Evolutionary conservation across 64 coral and sea anemone species (phyloP), one percentile per base, ranked within the genome.

Genomic region (Hydrozoanthus tunicans): DNA sequence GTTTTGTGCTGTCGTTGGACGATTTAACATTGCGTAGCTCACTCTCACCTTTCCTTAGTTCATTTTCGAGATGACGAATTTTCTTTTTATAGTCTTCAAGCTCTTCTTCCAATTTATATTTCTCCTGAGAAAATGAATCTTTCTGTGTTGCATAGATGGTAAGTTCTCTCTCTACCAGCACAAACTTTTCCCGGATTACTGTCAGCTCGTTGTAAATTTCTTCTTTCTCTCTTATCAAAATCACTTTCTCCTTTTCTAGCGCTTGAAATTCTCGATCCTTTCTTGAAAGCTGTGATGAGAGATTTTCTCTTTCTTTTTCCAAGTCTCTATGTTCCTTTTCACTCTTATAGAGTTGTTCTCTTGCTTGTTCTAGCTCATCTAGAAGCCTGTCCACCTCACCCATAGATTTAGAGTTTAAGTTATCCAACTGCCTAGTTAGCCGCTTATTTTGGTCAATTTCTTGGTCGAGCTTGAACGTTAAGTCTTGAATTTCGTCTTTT

Each of bases 281-380:
- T 62, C 60, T 90, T 6, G 88, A 94, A 57, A 94, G 8, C n/a
- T 94, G 79, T 6, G 86, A 82, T 27, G 77, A 83, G 3, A 94
- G 58, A 6, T 62, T 82, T 65, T 94, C 77, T 51, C 11, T 79
- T 86, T 95, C 80, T 43, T 62, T 92, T n/a, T 78, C 58, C 91
- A 72, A 90, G 80, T 77, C 72, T 79, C 77, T 93, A 83, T 64
- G 79, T 79, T 88, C 82, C 78, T 84, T 79, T 79, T 94, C 93
- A n/a, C 24, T 90, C 52, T 85, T 83, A 20, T 94, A 90, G 10
- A 94, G 89, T 55, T 90, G 72, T 5, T 91, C 93, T 23, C 81
- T 63, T 53, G 93, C 76, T 72, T 94, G 90, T 24, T 91, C 89
- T 54, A 94, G 56, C 23, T 94, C 93, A 81, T 92, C 83, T 57